Conservation (phyloP, 2,797 vertebrate species). For the Rhynchotus rufescens region DNA sequence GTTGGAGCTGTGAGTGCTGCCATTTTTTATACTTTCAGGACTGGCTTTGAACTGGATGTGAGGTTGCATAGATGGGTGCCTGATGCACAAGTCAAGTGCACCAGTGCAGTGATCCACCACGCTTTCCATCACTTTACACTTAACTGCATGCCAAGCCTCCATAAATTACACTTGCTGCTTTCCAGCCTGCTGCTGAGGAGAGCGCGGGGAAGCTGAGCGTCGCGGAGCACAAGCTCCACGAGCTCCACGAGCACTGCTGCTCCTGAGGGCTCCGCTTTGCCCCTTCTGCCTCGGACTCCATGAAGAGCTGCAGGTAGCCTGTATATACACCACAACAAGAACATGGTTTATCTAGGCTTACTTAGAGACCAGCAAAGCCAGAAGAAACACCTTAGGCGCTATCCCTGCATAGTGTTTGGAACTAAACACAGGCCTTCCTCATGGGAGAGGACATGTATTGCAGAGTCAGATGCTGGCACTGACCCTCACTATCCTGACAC, state of each 20-base stretch:
- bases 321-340: background rate
- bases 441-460: background rate
- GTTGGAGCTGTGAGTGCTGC: background rate
- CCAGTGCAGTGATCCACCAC: constrained; percentile 66
- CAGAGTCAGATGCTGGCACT: background rate
- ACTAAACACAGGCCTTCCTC: background rate
- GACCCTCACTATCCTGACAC: background rate
- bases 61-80: constrained; percentile 51
- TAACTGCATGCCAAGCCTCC: constrained; percentile 58
- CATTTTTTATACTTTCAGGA: constrained; percentile 59
- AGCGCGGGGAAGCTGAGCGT: background rate
- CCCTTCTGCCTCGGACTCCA: background rate
- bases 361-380: background rate
- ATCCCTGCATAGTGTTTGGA: background rate
- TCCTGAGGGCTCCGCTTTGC: background rate
- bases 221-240: background rate
- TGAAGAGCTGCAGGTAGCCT: background rate
- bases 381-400: background rate
- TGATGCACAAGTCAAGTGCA: constrained; percentile 68
- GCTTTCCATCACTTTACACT: constrained; percentile 73
- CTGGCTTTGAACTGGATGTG: constrained; percentile 54
- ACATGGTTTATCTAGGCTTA: background rate
- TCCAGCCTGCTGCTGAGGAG: constrained; percentile 36
- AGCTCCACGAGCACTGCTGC: background rate
- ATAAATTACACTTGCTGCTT: constrained; percentile 73